Conservation (phyloP, 2,797 vertebrate genomes). For the Eulemur rubriventer region DNA sequence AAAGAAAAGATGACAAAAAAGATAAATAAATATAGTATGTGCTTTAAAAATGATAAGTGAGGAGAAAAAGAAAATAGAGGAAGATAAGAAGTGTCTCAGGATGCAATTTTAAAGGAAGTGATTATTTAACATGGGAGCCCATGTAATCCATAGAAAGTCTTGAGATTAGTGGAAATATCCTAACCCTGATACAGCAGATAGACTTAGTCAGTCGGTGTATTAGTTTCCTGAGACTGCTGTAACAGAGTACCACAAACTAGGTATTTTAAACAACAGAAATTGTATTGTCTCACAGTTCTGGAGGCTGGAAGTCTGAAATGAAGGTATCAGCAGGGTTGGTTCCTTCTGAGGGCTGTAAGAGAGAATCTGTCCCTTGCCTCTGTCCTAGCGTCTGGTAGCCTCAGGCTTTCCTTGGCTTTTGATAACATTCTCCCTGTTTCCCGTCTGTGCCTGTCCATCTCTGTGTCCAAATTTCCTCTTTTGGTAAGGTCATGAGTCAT, state of each 20-base stretch:
- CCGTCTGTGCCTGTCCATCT: neutral
- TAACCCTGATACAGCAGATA: neutral
- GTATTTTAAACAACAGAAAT: neutral
- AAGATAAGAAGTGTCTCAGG: neutral
- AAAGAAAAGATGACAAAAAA: neutral
- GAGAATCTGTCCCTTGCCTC: neutral
- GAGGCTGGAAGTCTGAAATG: neutral
- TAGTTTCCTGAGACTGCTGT: neutral
- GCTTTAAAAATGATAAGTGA: neutral
- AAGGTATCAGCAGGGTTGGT: neutral
- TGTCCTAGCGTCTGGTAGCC: neutral
- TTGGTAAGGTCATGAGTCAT: neutral
- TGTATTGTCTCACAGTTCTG: neutral
- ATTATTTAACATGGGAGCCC: neutral
- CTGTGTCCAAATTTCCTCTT: neutral
- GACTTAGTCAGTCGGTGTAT: neutral
- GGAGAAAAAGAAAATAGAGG: neutral
- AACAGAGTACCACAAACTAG: neutral
- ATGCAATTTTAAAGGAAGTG: neutral
- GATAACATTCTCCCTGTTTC: accelerated
- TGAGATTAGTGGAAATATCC: neutral
- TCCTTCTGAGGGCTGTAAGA: neutral
- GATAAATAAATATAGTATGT: neutral
- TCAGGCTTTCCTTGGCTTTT: neutral
- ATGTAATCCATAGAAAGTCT: neutral